These are phyloP conservation scores for Polydrusus pterygomalis DNA, from an alignment of 2,888 invertebrate species.

Conservation along the genomic window DNA sequence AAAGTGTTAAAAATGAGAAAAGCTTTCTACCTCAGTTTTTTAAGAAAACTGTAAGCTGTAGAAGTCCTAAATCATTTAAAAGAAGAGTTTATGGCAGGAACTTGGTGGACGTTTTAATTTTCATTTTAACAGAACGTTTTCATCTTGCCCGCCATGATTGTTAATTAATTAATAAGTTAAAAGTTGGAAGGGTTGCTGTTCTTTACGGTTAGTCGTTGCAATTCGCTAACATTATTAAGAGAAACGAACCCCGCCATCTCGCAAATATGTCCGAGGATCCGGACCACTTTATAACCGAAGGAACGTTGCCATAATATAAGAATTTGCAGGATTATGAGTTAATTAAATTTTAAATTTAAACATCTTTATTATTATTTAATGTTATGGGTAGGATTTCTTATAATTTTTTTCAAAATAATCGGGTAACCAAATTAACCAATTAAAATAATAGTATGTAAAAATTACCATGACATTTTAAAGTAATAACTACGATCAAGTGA, in stretches of 20 bases:
- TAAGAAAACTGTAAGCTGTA: conserved; percentile 1
- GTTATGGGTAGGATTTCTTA: no score
- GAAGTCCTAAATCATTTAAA: conserved; percentile 56
- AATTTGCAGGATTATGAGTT: background rate
- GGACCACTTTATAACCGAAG: conserved; percentile 65
- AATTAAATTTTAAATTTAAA: conserved; percentile 18
- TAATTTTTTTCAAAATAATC: no score
- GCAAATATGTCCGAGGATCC: conserved; percentile 71
- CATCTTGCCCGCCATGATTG: conserved; percentile 71
- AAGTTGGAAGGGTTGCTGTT: conserved; percentile 69
- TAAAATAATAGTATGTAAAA: no score
- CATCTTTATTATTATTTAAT: background rate
- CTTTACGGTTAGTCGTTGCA: conserved; percentile 71
- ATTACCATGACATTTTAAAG: no score
- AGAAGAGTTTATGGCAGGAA: conserved; percentile 66
- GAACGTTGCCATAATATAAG: background rate
- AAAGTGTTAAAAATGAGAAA: no score
- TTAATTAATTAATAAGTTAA: conserved; percentile 73
- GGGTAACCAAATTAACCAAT: no score
- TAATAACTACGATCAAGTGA: no score
- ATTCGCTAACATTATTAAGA: conserved; percentile 72
- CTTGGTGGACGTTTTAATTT: conserved; percentile 70
- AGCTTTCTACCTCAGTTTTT: background rate
- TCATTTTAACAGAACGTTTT: conserved; percentile 67
- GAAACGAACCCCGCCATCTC: conserved; percentile 66